Evolutionary conservation across 1,140 invertebrate species (phyloP).

Genomic region (Eumeta japonica): DNA sequence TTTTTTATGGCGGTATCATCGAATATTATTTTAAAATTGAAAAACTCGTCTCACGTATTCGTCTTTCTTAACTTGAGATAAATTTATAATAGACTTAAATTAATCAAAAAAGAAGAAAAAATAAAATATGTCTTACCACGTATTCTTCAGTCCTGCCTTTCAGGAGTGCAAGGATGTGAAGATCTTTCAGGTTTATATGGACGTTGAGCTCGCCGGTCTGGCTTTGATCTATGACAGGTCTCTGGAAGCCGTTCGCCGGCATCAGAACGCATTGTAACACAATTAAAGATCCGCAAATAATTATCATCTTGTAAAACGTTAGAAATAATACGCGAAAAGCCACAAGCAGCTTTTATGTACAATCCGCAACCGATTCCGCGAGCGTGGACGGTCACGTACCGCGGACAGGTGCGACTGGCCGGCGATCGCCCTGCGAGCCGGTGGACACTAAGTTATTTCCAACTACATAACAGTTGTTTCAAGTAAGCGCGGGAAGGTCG

Average conservation of each 20-base stretch:
- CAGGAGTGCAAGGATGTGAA: constrained; percentile 69
- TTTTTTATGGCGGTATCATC: too few species aligned
- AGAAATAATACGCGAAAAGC: neutral
- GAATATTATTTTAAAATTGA: too few species aligned
- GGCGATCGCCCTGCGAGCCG: constrained; percentile 26
- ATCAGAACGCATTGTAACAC: neutral
- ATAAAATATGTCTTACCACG: constrained; percentile 31
- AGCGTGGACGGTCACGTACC: neutral
- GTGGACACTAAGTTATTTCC: constrained; percentile 47
- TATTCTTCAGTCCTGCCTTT: constrained; percentile 48
- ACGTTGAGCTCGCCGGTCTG: constrained; percentile 77
- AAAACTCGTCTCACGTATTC: too few species aligned
- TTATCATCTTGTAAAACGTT: neutral
- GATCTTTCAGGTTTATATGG: constrained; percentile 73
- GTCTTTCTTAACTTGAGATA: neutral
- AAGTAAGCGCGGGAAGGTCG: constrained; percentile 52
- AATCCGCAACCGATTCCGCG: constrained; percentile 3
- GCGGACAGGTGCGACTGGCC: constrained; percentile 26
- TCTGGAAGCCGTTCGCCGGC: constrained; percentile 3
- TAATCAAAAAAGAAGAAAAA: neutral
- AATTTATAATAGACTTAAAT: neutral
- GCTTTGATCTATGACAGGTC: constrained; percentile 65
- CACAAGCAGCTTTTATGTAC: neutral
- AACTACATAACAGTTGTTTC: constrained; percentile 54
- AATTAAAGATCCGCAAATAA: neutral